phyloP scores from a whole-genome alignment of 2,888 invertebrate species.

The Crematogaster levior region DNA sequence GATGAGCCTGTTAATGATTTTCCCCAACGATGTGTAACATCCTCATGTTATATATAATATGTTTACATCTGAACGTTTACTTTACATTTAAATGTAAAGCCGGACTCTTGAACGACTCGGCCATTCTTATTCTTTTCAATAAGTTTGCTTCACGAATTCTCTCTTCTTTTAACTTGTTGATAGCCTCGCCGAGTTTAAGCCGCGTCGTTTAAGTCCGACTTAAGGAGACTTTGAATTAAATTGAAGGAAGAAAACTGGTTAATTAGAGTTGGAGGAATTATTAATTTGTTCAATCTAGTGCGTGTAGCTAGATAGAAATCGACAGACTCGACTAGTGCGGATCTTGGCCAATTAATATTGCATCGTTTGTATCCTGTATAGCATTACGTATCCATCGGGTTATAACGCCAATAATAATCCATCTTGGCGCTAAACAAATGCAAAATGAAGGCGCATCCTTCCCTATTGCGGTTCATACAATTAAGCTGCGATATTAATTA shows the following conservation, averaged over 20 bases:
- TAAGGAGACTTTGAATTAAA: not conserved
- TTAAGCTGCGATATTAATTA: conserved; percentile 36
- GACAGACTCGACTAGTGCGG: conserved; percentile 25
- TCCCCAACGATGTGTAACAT: not conserved
- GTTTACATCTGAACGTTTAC: not conserved
- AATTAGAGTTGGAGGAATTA: conserved; percentile 11
- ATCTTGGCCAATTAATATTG: conserved; percentile 35
- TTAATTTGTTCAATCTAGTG: conserved; percentile 34
- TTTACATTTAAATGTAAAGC: not conserved
- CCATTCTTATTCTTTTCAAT: too few species aligned
- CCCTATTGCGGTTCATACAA: conserved; percentile 19
- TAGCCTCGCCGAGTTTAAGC: too few species aligned
- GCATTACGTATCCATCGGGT: conserved; percentile 3
- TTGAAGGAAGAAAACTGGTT: conserved; percentile 20
- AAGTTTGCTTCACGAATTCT: too few species aligned
- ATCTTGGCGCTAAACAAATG: conserved; percentile 22
- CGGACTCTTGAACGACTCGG: too few species aligned
- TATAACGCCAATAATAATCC: conserved; percentile 37
- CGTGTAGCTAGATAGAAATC: conserved; percentile 30
- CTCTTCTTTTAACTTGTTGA: too few species aligned
- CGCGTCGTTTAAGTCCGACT: too few species aligned
- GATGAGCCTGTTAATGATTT: not conserved
- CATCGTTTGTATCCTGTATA: conserved; percentile 25
- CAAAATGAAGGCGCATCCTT: conserved; percentile 23
- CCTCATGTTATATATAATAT: not conserved